phyloP scores from a whole-genome alignment of 1,140 invertebrate genomes.

The Daktulosphaira vitifoliae region DNA sequence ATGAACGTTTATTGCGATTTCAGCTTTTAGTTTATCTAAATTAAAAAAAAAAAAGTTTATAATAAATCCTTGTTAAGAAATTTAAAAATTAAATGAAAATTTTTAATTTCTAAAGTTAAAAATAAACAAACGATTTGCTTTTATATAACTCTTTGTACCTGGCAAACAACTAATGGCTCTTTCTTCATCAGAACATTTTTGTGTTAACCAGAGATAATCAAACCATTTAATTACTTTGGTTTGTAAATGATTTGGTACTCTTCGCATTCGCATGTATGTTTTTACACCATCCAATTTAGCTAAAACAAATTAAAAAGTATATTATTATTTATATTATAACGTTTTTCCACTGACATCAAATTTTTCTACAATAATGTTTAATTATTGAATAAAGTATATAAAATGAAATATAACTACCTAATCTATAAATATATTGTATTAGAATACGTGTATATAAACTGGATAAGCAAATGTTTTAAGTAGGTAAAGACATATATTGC shows the following conservation, averaged over 20 bases:
- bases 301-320: conserved; percentile 44
- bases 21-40: conserved; percentile 90
- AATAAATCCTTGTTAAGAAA: no score
- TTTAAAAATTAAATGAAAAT: no score
- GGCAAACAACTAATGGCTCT: conserved; percentile 88
- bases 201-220: conserved; percentile 96
- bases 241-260: conserved; percentile 89
- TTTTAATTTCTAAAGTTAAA: no score
- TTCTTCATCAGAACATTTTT: conserved; percentile 97
- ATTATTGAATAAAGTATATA: neutral
- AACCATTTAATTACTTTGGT: conserved; percentile 99
- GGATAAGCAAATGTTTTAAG: conserved; percentile 14
- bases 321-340: no score
- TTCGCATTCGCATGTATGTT: conserved; percentile 94
- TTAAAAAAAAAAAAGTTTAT: neutral
- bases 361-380: neutral
- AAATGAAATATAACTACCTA: conserved; percentile 22
- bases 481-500: conserved; percentile 25
- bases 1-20: conserved; percentile 98
- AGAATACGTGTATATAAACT: neutral
- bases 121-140: no score
- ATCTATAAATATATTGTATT: conserved; percentile 21
- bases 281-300: conserved; percentile 96
- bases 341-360: no score
- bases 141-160: no score